These are phyloP conservation scores for Phyllotreta striolata DNA, from an alignment of 2,888 invertebrate genomes.

Conservation along the genomic window DNA sequence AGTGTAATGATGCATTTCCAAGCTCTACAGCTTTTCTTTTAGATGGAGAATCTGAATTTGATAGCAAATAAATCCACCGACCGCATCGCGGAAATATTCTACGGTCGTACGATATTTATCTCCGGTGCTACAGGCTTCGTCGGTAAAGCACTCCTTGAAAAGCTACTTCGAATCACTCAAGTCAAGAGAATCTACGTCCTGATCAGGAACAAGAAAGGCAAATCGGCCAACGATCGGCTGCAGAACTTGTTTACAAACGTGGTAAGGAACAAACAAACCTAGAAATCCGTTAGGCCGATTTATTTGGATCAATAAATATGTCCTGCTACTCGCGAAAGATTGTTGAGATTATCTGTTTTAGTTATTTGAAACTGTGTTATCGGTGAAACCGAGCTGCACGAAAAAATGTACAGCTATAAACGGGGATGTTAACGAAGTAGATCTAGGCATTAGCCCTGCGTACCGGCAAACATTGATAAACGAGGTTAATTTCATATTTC, in stretches of 20 bases:
- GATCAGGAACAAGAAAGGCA: constrained; percentile 58
- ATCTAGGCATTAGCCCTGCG: constrained; percentile 61
- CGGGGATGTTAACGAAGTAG: constrained; percentile 63
- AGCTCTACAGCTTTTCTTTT: no score
- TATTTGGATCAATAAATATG: no score
- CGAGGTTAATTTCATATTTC: constrained; percentile 70
- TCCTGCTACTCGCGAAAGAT: no score
- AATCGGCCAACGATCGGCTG: constrained; percentile 54
- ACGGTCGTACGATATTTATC: constrained; percentile 57
- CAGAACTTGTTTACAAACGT: constrained; percentile 55
- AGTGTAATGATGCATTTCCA: no score
- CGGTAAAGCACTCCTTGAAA: constrained; percentile 62
- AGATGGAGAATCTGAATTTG: no score
- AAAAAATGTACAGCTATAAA: constrained; percentile 65
- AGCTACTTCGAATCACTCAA: constrained; percentile 58
- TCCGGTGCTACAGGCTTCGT: constrained; percentile 61
- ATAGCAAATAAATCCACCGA: constrained; percentile 24
- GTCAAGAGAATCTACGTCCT: constrained; percentile 59
- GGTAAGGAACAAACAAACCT: constrained; percentile 41
- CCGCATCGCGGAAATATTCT: constrained; percentile 45
- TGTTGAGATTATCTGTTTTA: constrained; percentile 58
- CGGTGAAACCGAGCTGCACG: constrained; percentile 64
- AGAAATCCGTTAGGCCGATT: no score
- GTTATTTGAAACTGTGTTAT: constrained; percentile 79
- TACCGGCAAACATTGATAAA: constrained; percentile 62